These are phyloP conservation scores for Synanthedon vespiformis DNA, from an alignment of 2,888 invertebrate species.

Conservation along the genomic window DNA sequence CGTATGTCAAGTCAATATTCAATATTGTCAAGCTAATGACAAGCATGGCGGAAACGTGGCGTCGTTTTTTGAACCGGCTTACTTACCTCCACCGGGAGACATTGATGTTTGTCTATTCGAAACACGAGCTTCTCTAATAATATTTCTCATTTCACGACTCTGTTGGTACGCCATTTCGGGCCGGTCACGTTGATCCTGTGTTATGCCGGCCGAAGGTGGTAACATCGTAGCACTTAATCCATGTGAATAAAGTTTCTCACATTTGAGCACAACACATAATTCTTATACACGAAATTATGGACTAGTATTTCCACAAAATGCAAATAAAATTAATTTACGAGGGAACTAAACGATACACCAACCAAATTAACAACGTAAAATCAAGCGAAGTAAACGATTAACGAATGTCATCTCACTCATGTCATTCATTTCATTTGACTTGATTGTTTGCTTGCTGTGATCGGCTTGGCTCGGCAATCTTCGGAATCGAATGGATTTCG, in stretches of 20 bases:
- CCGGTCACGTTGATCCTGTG: constrained; percentile 60
- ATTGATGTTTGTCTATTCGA: constrained; percentile 52
- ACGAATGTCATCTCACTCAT: constrained; percentile 13
- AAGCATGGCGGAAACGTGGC: constrained; percentile 70
- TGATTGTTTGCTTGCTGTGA: constrained; percentile 17
- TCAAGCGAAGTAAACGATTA: constrained; percentile 4
- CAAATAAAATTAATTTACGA: no score
- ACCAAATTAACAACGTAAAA: no score
- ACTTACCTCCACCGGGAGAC: constrained; percentile 65
- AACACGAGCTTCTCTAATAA: constrained; percentile 55
- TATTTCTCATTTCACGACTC: constrained; percentile 57
- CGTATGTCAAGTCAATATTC: constrained; percentile 64
- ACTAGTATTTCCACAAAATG: no score
- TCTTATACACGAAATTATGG: no score
- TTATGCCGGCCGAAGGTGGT: constrained; percentile 64
- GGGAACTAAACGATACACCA: no score
- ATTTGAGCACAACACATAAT: neutral
- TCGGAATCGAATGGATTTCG: neutral
- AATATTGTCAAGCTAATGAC: constrained; percentile 24
- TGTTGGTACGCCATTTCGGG: constrained; percentile 64
- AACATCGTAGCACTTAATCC: constrained; percentile 60
- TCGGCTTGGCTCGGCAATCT: neutral
- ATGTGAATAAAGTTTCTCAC: constrained; percentile 33
- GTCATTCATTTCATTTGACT: constrained; percentile 31
- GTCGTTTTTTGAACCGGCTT: constrained; percentile 41